phyloP scores from a whole-genome alignment of 2,888 invertebrate species.

The Pegoplata infirma region DNA sequence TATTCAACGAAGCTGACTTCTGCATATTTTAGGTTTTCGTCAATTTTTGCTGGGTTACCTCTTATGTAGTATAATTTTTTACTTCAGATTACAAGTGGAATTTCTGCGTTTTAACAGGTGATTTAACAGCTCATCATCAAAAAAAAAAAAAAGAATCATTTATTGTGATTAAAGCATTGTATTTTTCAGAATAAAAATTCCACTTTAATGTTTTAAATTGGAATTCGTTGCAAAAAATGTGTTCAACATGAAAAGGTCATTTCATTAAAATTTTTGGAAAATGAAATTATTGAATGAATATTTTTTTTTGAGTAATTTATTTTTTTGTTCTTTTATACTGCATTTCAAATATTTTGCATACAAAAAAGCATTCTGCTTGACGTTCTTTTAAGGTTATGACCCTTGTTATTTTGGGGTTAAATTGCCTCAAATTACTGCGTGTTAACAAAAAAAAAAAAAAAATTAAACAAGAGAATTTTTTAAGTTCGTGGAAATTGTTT shows the following conservation, averaged over 20 bases:
- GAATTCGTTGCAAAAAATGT: neutral
- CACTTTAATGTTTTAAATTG: neutral
- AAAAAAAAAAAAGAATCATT: no score
- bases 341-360: neutral
- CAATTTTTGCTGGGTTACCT: no score
- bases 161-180: neutral
- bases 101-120: neutral
- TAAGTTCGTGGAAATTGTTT: constrained; percentile 10
- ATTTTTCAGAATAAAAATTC: neutral
- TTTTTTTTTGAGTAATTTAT: neutral
- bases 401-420: constrained; percentile 47
- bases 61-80: no score
- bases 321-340: neutral
- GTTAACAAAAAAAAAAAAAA: constrained; percentile 35
- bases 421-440: constrained; percentile 17
- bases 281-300: no score
- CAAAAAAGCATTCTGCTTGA: no score
- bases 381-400: constrained; percentile 49
- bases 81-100: neutral
- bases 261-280: neutral
- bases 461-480: constrained; percentile 12
- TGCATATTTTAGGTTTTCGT: no score
- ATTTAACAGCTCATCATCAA: neutral
- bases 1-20: no score
- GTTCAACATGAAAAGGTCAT: neutral